Base-by-base conservation (phyloP, 2,113 vertebrate genomes). In the Nyctibius bracteatus region DNA sequence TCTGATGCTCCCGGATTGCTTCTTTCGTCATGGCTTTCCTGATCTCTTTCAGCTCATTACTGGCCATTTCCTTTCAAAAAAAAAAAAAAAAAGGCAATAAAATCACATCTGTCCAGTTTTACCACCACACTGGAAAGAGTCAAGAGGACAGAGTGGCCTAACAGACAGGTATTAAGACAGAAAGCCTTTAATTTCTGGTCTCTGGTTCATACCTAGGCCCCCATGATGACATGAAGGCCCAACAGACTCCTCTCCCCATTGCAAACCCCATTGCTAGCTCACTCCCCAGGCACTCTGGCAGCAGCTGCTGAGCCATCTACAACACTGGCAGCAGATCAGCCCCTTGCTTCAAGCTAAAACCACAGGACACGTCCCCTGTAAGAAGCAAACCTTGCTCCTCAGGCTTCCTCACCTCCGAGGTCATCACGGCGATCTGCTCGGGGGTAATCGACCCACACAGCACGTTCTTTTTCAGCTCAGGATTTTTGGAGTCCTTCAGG, bases 401-500 rank as follows among this genome's bases (percentile, higher is more conserved):
- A 27, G 57, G 37, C 63, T 67, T 30, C 30, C 98, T 95, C 92
- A 99, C 99, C 99, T 99, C 99, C 0, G 99, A 99, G 0, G 98
- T 99, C 99, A 99, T 99, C 95, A 96, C 98, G 0, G 99, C 99
- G 0, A 99, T 99, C 97, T 99, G 98, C 62, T 99, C 98, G 0
- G 99, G 96, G 1, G 98, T 97, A 35, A 99, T 99, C 90, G 97
- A 98, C 4, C 99, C 99, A 52, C 99, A 98, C 28, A 99, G 97
- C 44, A 99, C 99, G 0, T 99, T 99, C 20, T 99, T 98, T 5
- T 99, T 98, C 94, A 99, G 98, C 52, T 99, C 98, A 0, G 99
- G 99, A 39, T 99, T 99, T 97, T 99, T 99, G 85, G 99, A 99
- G 86, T 99, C 99, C 97, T 99, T 99, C 80, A 99, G 98, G 91